A percentile compares a stretch with the other conserved stretches of the same genome.
phyloP scores from a whole-genome alignment of 2,113 vertebrate species.

The Nicator chloris region DNA sequence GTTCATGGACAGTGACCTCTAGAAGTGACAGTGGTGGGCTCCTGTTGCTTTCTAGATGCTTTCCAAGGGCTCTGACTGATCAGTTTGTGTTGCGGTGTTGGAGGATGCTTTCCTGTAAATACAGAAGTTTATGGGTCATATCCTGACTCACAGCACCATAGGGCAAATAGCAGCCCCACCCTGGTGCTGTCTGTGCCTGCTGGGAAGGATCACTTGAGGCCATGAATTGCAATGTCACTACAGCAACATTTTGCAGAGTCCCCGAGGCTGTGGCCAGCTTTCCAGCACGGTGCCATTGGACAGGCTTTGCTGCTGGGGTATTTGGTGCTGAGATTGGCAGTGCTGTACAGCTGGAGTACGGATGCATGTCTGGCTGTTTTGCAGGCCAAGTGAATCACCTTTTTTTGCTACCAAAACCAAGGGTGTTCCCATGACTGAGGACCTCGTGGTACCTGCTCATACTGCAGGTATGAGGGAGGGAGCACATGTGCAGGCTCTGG shows the following conservation, averaged over 20 bases:
- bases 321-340: background rate
- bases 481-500: background rate
- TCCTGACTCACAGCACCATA: background rate
- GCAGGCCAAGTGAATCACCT: background rate
- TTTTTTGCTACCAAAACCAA: background rate
- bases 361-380: background rate
- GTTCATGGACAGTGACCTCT: background rate
- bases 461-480: background rate
- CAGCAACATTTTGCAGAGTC: background rate
- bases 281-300: background rate
- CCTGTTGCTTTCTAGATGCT: background rate
- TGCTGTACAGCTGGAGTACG: background rate
- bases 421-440: background rate
- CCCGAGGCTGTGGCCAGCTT: background rate
- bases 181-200: background rate
- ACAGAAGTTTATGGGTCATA: background rate
- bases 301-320: background rate
- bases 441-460: background rate
- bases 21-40: background rate
- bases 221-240: background rate
- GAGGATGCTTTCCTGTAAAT: background rate
- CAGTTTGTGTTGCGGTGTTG: background rate
- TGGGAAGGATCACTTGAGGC: rapidly evolving
- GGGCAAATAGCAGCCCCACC: background rate
- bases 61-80: background rate